These are phyloP conservation scores for Hydrotaea cyrtoneurina DNA, from an alignment of 2,888 invertebrate species.

Conservation along the genomic window DNA sequence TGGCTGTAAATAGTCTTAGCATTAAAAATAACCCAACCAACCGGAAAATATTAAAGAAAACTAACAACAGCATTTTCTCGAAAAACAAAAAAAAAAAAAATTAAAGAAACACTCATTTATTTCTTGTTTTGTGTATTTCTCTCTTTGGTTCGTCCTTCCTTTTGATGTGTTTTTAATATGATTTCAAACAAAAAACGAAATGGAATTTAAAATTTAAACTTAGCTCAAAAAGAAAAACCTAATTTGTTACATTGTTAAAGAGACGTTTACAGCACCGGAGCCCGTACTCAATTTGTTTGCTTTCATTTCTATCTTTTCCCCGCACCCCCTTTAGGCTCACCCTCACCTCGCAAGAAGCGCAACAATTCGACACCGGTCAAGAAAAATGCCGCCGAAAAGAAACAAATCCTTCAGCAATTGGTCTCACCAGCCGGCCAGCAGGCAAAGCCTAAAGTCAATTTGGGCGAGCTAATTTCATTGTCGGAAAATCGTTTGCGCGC, in stretches of 20 bases:
- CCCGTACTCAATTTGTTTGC: neutral
- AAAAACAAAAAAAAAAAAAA: constrained; percentile 3
- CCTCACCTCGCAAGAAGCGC: constrained; percentile 89
- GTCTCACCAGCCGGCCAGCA: constrained; percentile 86
- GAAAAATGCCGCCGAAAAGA: constrained; percentile 89
- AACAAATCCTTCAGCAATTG: constrained; percentile 89
- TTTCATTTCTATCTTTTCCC: neutral
- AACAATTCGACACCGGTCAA: constrained; percentile 90
- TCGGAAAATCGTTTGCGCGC: constrained; percentile 84
- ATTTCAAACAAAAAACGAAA: neutral
- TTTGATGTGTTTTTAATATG: constrained; percentile 31
- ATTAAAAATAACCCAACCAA: neutral
- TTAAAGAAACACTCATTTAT: constrained; percentile 23
- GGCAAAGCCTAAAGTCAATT: constrained; percentile 82
- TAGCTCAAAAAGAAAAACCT: neutral
- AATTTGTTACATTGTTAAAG: constrained; percentile 3
- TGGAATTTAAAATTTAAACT: neutral
- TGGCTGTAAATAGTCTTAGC: neutral
- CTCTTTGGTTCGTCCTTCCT: neutral
- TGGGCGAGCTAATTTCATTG: constrained; percentile 89
- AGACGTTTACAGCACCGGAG: too few relatives aligned
- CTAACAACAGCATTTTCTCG: constrained; percentile 41
- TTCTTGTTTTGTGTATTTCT: neutral
- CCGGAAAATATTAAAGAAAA: constrained; percentile 29
- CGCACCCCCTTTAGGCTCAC: constrained; percentile 83